Evolutionary conservation across 30 jellyfish, hydroid and myxozoan genomes (phyloP).

Genomic region (Aurelia coerulea): DNA sequence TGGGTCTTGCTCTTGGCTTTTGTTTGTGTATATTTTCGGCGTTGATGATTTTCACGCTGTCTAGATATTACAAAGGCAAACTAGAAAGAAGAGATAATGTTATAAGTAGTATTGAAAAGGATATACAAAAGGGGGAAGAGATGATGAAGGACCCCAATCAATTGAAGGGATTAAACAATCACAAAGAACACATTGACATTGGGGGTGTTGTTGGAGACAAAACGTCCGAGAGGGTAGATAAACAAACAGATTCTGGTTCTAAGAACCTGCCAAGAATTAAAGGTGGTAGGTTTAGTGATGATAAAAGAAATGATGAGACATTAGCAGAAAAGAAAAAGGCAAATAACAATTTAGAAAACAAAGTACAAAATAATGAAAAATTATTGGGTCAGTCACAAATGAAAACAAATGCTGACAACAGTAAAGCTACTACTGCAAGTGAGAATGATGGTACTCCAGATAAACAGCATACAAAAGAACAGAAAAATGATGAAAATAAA

Average conservation of each 20-base stretch:
- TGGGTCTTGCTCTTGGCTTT: conserved; percentile 3
- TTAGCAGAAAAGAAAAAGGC: neutral
- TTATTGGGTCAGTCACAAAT: neutral
- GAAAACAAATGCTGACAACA: neutral
- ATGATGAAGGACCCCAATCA: neutral
- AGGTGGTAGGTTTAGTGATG: no score
- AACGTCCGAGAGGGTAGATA: no score
- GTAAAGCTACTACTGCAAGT: neutral
- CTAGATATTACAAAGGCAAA: neutral
- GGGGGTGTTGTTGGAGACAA: no score
- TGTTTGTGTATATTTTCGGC: conserved; percentile 11
- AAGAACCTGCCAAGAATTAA: no score
- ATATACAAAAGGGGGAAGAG: neutral
- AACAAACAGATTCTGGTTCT: no score
- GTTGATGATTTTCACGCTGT: neutral
- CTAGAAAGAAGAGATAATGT: neutral
- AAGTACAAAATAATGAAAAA: neutral
- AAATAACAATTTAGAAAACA: neutral
- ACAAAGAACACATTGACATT: no score
- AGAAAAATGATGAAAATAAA: neutral
- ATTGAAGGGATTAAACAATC: neutral
- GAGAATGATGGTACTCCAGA: neutral
- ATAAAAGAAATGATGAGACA: neutral
- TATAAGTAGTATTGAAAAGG: neutral
- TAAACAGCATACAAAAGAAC: neutral